Evolutionary conservation across 2,888 invertebrate species (phyloP).

Genomic region (Aspidiotus destructor): DNA sequence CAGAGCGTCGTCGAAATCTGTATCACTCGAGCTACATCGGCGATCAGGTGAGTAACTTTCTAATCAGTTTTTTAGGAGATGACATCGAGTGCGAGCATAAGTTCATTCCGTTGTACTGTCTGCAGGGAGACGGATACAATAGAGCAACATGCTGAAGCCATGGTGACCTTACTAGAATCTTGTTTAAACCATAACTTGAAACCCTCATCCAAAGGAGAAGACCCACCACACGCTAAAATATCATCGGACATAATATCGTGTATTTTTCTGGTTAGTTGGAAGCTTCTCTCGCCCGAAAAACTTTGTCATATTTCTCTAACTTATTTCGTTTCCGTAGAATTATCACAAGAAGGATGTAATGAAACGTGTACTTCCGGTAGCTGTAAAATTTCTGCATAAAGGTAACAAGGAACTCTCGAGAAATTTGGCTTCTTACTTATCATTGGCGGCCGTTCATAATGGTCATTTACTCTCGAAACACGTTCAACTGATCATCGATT

Average conservation of each 20-base stretch:
- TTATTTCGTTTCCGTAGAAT: slow-evolving; percentile 46
- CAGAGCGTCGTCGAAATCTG: slow-evolving; percentile 93
- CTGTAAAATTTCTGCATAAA: slow-evolving; percentile 82
- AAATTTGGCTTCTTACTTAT: slow-evolving; percentile 84
- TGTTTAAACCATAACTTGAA: slow-evolving; percentile 82
- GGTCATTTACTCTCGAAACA: slow-evolving; percentile 75
- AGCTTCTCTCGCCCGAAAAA: slow-evolving; percentile 1
- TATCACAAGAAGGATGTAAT: slow-evolving; percentile 63
- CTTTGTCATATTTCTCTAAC: not conserved
- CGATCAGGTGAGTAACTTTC: slow-evolving; percentile 53
- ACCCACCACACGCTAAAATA: slow-evolving; percentile 93
- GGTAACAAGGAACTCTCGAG: slow-evolving; percentile 81
- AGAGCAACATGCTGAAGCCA: slow-evolving; percentile 71
- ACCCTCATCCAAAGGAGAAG: slow-evolving; percentile 66
- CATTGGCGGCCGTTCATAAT: slow-evolving; percentile 84
- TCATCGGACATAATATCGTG: slow-evolving; percentile 90
- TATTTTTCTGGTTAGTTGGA: slow-evolving; percentile 65
- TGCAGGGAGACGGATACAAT: slow-evolving; percentile 70
- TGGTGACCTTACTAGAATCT: slow-evolving; percentile 75
- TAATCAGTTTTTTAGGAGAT: not conserved
- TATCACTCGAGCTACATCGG: slow-evolving; percentile 79
- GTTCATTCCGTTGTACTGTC: slow-evolving; percentile 23
- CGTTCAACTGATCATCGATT: slow-evolving; percentile 81
- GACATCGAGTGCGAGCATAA: not conserved
- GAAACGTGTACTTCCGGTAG: slow-evolving; percentile 77